phyloP scores from a whole-genome alignment of 2,113 vertebrate species.

The Lota lota region DNA sequence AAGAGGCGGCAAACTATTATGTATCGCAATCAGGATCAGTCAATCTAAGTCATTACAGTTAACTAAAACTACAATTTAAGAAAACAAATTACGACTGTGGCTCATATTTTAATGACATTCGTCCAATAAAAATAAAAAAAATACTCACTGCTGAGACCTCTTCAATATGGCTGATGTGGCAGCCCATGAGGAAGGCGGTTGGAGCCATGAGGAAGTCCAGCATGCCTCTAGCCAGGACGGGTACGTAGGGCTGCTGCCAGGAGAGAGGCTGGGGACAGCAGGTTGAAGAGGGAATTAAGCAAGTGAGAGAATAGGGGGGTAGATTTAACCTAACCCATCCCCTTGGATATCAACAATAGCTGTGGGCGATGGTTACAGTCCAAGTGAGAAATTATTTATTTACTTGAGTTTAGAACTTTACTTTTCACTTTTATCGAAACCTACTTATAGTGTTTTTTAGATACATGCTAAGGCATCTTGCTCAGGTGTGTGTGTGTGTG shows the following conservation, averaged over 20 bases:
- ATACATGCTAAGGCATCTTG: too few relatives aligned
- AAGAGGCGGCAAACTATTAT: too few relatives aligned
- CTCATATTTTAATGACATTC: too few relatives aligned
- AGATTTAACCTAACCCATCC: not conserved
- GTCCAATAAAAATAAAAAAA: not conserved
- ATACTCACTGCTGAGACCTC: slow-evolving; percentile 82
- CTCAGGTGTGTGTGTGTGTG: too few relatives aligned
- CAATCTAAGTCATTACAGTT: not conserved
- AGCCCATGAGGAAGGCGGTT: slow-evolving; percentile 95
- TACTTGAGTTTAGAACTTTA: too few relatives aligned
- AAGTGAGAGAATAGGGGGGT: not conserved
- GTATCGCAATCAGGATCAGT: not conserved
- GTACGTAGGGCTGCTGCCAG: slow-evolving; percentile 95
- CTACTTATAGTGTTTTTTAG: too few relatives aligned
- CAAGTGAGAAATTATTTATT: too few relatives aligned
- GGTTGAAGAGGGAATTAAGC: not conserved
- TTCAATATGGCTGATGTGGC: slow-evolving; percentile 84
- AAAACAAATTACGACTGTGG: not conserved
- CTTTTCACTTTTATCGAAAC: too few relatives aligned
- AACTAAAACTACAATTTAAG: not conserved
- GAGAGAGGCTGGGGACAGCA: slow-evolving; percentile 76
- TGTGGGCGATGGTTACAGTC: too few relatives aligned
- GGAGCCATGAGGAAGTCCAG: slow-evolving; percentile 98
- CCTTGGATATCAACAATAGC: not conserved
- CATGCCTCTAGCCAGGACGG: slow-evolving; percentile 87